A percentile compares a stretch with the other conserved stretches of the same genome.
Conservation (phyloP, 64 coral and sea anemone species). For the Montipora capricornis region DNA sequence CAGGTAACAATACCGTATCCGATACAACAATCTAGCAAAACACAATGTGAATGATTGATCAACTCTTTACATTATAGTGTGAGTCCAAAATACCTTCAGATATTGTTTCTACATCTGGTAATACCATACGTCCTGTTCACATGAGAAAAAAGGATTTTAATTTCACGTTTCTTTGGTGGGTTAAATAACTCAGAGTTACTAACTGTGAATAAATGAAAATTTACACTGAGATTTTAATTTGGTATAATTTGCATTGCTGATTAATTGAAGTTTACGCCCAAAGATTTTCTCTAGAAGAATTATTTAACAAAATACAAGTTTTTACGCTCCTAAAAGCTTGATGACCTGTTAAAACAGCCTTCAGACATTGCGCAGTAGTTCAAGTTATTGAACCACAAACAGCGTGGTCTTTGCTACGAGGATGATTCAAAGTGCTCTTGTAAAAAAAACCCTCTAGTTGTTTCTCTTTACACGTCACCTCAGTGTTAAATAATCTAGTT, state of each 20-base stretch:
- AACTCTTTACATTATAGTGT: slow-evolving; percentile 34
- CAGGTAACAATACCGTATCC: slow-evolving; percentile 33
- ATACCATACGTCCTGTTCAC: slow-evolving; percentile 11
- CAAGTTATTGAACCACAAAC: background rate
- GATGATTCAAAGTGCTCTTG: background rate
- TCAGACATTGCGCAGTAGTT: background rate
- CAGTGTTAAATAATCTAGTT: background rate
- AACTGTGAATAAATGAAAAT: background rate
- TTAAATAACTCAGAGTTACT: background rate
- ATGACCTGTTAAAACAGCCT: background rate
- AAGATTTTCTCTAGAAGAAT: background rate
- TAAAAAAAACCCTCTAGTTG: background rate
- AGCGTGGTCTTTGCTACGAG: background rate
- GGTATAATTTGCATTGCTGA: background rate
- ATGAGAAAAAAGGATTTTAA: background rate
- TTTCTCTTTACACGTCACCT: background rate
- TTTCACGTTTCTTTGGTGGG: background rate
- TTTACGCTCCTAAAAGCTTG: background rate
- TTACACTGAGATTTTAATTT: background rate
- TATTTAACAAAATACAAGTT: background rate
- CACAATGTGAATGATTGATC: slow-evolving; percentile 42
- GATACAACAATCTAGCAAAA: slow-evolving; percentile 47
- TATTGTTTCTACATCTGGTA: slow-evolving; percentile 6
- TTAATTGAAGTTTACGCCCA: slow-evolving; percentile 6
- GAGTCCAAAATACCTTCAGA: slow-evolving; percentile 4